Evolutionary conservation across 1,140 invertebrate genomes (phyloP).

Genomic region (Apis mellifera): Amel_HAv3.1 CM009941.2:109501-110000

Average conservation of each 20-base stretch:
- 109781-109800: neutral
- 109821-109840: no score
- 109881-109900: neutral
- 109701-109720: neutral
- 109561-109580: no score
- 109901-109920: no score
- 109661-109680: neutral
- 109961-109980: no score
- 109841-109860: no score
- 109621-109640: neutral
- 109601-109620: neutral
- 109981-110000: no score
- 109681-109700: neutral
- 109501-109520: constrained; percentile 29
- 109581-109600: neutral
- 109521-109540: neutral
- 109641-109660: neutral
- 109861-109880: no score
- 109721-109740: neutral
- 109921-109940: no score
- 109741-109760: neutral
- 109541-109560: neutral
- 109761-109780: constrained; percentile 9
- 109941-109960: no score
- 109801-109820: neutral